Conservation (phyloP, 2,888 invertebrate genomes). For the Lamproptera curius region DNA sequence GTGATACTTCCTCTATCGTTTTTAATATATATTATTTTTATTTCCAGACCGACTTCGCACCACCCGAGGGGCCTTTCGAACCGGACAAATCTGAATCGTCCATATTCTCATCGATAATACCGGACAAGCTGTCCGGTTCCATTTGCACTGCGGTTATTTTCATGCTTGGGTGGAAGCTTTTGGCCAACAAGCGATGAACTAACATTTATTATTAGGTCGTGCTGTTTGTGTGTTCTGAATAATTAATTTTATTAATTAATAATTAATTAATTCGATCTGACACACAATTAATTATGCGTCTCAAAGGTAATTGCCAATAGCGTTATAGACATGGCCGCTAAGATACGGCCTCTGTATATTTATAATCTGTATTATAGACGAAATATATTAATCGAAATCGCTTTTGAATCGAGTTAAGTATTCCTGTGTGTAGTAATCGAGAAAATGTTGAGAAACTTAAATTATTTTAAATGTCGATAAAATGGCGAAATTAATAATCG, state of each 20-base stretch:
- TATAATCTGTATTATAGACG: slow-evolving; percentile 12
- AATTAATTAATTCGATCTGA: not conserved
- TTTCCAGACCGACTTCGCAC: slow-evolving; percentile 59
- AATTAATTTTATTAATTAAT: slow-evolving; percentile 26
- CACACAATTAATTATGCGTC: slow-evolving; percentile 16
- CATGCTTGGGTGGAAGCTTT: slow-evolving; percentile 80
- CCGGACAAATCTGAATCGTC: slow-evolving; percentile 51
- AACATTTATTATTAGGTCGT: not conserved
- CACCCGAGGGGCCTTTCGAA: slow-evolving; percentile 30
- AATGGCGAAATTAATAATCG: too few species aligned
- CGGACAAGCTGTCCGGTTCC: slow-evolving; percentile 74
- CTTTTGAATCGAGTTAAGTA: slow-evolving; percentile 1
- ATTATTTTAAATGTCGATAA: too few species aligned
- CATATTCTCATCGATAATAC: slow-evolving; percentile 76
- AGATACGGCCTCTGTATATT: slow-evolving; percentile 12
- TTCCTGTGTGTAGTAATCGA: too few species aligned
- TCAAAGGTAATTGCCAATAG: slow-evolving; percentile 9
- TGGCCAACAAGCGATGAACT: slow-evolving; percentile 76
- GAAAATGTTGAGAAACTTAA: too few species aligned
- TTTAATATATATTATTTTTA: slow-evolving; percentile 23
- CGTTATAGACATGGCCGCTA: slow-evolving; percentile 5
- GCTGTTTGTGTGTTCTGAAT: slow-evolving; percentile 25
- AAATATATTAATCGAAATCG: slow-evolving; percentile 20
- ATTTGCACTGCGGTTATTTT: slow-evolving; percentile 81
- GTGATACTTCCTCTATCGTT: too few species aligned